phyloP scores from a whole-genome alignment of 2,113 vertebrate genomes.

The Castor canadensis region DNA sequence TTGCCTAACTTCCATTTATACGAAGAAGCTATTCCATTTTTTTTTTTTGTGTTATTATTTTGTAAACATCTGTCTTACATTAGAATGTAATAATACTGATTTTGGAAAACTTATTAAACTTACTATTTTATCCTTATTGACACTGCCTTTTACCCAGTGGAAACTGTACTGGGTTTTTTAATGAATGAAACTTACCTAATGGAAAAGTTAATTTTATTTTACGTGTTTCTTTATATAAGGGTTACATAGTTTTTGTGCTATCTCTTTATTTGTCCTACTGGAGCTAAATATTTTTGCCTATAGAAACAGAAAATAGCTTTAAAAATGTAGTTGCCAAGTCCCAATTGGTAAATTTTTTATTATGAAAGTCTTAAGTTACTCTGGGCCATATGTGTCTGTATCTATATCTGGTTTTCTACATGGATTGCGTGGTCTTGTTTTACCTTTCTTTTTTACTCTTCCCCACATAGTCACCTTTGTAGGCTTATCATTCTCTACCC shows the following conservation, averaged over 20 bases:
- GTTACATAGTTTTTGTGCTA: not conserved
- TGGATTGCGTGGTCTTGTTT: not conserved
- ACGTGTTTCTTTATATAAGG: not conserved
- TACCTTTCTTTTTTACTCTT: not conserved
- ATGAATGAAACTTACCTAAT: slow-evolving; percentile 8
- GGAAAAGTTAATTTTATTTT: slow-evolving; percentile 11
- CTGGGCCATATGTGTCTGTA: not conserved
- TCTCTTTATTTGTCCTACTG: not conserved
- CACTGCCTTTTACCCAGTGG: not conserved
- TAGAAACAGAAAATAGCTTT: not conserved
- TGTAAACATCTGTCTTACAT: not conserved
- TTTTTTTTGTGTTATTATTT: slow-evolving; percentile 22
- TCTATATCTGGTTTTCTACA: not conserved
- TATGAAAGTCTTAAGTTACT: slow-evolving; percentile 1
- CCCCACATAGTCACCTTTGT: not conserved
- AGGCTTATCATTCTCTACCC: not conserved
- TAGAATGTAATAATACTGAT: not conserved
- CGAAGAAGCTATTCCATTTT: not conserved
- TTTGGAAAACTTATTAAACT: not conserved
- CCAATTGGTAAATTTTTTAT: not conserved
- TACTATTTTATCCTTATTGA: not conserved
- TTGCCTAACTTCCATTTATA: not conserved
- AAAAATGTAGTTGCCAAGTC: slow-evolving; percentile 23
- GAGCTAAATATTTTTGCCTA: slow-evolving; percentile 11
- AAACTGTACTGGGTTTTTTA: slow-evolving; percentile 31